These are phyloP conservation scores for Athene cunicularia DNA, from an alignment of 2,113 vertebrate genomes.

Conservation along the genomic window DNA sequence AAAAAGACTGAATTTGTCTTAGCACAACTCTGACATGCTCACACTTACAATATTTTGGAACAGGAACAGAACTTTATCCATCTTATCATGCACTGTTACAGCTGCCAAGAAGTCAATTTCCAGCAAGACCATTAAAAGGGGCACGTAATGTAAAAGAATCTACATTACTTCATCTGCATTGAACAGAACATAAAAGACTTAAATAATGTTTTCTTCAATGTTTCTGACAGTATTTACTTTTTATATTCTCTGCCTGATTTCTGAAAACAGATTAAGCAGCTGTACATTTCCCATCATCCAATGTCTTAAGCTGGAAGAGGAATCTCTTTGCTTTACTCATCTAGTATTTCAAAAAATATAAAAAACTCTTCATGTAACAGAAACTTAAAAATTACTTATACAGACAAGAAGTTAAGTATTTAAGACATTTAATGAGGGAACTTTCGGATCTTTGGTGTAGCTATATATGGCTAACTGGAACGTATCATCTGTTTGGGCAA, in stretches of 20 bases:
- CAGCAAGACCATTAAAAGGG: conserved; percentile 8
- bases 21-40: not conserved
- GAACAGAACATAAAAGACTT: conserved; percentile 23
- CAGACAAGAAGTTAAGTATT: conserved; percentile 42
- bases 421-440: conserved; percentile 22
- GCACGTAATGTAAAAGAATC: not conserved
- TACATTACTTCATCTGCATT: conserved; percentile 27
- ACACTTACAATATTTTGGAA: not conserved
- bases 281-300: not conserved
- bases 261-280: conserved; percentile 18
- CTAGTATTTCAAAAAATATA: not conserved
- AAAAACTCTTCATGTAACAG: not conserved
- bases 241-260: not conserved
- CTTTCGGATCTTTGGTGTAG: conserved; percentile 26
- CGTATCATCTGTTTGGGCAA: conserved; percentile 9
- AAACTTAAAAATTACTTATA: conserved; percentile 15
- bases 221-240: conserved; percentile 10
- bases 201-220: not conserved
- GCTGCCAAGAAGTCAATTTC: conserved; percentile 34
- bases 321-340: not conserved
- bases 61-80: not conserved
- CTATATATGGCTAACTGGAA: conserved; percentile 36
- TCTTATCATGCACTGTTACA: not conserved
- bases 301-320: not conserved
- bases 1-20: not conserved